Evolutionary conservation across 1,140 invertebrate genomes (phyloP), one percentile per base, ranked within the genome.

Genomic region (Hyposmocoma kahamanoa): DNA sequence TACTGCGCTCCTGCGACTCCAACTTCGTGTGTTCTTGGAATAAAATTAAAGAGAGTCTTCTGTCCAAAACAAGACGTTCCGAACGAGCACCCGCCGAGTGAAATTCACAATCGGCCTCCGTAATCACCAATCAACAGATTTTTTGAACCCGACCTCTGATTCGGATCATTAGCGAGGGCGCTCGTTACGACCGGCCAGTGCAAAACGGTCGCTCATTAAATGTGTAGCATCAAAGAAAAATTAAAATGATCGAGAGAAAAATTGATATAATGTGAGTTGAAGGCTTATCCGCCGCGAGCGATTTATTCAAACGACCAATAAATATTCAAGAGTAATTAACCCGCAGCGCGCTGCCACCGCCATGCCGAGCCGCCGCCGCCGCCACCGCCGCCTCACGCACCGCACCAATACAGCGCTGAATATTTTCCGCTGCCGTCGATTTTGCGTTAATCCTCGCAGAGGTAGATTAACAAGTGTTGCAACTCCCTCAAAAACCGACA

Each of bases 301-400:
- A 76, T 78, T 76, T 82, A 79, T 79, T 79, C 73, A 78, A 82
- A 82, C 67, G 78, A 78, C 70, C 70, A 74, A 79, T 82, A 82
- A 82, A 82, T 82, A 82, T 82, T 77, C 75, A 82, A 71, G 63
- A 82, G 73, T 79, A 79, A 81, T 82, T 77, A 82, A 82, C 73
- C 71, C 59, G 13, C 19, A 30, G 10, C 10, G 28, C 10, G 28
- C 28, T 13, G 28, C 28, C 28, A 13, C 28, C 28, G 28, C n/a
- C n/a, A n/a, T n/a, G n/a, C n/a, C n/a, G n/a, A n/a, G n/a, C n/a
- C n/a, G n/a, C n/a, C n/a, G n/a, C n/a, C n/a, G n/a, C n/a, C n/a
- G n/a, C n/a, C n/a, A n/a, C n/a, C n/a, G n/a, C n/a, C n/a, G n/a
- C n/a, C 28, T 30, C 24, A 55, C 53, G 58, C 63, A 55, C 62